These are phyloP conservation scores for Archocentrus centrarchus DNA, from an alignment of 2,113 vertebrate species.

Conservation along the genomic window DNA sequence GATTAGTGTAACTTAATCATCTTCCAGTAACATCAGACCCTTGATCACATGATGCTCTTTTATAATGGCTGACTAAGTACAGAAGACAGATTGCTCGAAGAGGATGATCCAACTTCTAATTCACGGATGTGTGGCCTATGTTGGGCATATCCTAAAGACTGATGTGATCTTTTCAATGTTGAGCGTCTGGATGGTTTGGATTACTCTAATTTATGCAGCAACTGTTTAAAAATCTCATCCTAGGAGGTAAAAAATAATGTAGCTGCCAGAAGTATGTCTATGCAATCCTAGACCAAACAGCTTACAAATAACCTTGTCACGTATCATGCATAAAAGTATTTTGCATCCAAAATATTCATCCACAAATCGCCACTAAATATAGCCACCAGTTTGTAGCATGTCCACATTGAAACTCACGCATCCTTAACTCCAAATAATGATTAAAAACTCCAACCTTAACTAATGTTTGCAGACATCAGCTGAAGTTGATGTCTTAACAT, in stretches of 20 bases:
- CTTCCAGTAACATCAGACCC: constrained; percentile 41
- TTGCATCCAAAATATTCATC: neutral
- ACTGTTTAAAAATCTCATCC: constrained; percentile 23
- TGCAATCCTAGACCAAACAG: constrained; percentile 3
- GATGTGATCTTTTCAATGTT: constrained; percentile 48
- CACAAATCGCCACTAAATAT: neutral
- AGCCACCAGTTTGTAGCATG: neutral
- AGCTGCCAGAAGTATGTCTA: constrained; percentile 8
- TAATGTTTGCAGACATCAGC: neutral
- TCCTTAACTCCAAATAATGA: neutral
- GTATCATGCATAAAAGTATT: constrained; percentile 31
- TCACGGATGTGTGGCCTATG: constrained; percentile 17
- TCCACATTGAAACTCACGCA: neutral
- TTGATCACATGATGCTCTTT: constrained; percentile 26
- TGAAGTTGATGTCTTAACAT: neutral
- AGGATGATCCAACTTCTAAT: constrained; percentile 43
- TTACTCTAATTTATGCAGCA: neutral
- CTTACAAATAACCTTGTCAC: constrained; percentile 9
- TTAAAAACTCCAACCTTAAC: neutral
- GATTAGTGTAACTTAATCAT: constrained; percentile 37
- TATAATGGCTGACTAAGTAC: constrained; percentile 28
- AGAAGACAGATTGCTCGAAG: constrained; percentile 11
- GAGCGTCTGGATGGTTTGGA: constrained; percentile 17
- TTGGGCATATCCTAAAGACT: constrained; percentile 33
- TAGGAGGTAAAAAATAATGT: neutral